Conservation (phyloP, 2,888 invertebrate species). For the Podotricha telesiphe region DNA sequence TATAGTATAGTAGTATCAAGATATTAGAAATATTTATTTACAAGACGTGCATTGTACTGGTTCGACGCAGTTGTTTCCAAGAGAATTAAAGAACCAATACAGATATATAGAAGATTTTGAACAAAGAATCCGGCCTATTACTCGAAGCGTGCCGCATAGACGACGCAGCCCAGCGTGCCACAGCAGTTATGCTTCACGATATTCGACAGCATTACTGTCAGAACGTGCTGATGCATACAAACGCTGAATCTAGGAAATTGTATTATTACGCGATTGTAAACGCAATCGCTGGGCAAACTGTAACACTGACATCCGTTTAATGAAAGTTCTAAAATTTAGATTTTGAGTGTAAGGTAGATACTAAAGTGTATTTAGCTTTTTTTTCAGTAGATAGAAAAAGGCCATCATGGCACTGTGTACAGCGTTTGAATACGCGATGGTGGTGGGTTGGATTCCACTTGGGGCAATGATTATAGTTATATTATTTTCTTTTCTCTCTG, state of each 20-base stretch:
- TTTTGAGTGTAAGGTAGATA: background rate
- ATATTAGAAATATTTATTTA: background rate
- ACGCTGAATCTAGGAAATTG: constrained; percentile 41
- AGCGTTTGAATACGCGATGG: no score
- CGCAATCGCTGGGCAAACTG: constrained; percentile 8
- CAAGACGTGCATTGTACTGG: background rate
- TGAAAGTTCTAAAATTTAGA: background rate
- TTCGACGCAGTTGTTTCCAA: background rate
- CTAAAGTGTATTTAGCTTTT: background rate
- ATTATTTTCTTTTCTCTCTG: no score
- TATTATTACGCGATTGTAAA: constrained; percentile 28
- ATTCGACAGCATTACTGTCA: constrained; percentile 65
- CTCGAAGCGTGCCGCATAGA: constrained; percentile 24
- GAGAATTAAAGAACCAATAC: background rate
- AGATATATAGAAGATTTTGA: background rate
- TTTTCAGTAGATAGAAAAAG: no score
- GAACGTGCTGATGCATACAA: constrained; percentile 70
- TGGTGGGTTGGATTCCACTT: no score
- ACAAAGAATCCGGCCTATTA: constrained; percentile 30
- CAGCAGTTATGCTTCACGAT: constrained; percentile 58
- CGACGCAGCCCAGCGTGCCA: constrained; percentile 47
- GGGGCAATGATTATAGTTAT: no score
- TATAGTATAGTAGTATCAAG: no score
- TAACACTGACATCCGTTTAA: background rate
- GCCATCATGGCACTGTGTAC: no score